Evolutionary conservation across 2,888 invertebrate genomes (phyloP).

Genomic region (Rotaria magnacalcarata): DNA sequence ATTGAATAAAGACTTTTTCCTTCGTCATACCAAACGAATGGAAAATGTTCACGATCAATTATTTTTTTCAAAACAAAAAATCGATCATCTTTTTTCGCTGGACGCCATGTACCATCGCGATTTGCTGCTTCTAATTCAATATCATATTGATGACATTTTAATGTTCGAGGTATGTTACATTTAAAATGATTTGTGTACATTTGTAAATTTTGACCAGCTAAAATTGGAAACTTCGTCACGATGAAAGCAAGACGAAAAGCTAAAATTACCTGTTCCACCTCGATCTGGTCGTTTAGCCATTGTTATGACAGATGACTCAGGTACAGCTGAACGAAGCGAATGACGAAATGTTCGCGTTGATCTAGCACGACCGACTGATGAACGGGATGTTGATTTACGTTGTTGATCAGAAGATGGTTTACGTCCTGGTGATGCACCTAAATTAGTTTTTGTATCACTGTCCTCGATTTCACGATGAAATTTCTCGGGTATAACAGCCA

Average conservation of each 20-base stretch:
- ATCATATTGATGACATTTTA: slow-evolving; percentile 22
- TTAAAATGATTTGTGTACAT: slow-evolving; percentile 34
- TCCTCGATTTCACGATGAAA: not conserved
- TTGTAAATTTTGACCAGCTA: slow-evolving; percentile 12
- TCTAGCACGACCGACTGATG: not conserved
- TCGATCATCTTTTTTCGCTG: slow-evolving; percentile 24
- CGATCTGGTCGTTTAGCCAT: not conserved
- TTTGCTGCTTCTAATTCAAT: slow-evolving; percentile 2
- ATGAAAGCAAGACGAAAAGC: no score
- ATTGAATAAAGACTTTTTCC: slow-evolving; percentile 33
- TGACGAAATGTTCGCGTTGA: not conserved
- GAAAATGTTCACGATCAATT: slow-evolving; percentile 32
- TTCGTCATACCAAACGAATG: slow-evolving; percentile 35
- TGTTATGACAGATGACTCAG: not conserved
- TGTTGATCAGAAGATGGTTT: not conserved
- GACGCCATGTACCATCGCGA: slow-evolving; percentile 32
- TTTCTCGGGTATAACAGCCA: not conserved
- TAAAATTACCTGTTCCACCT: not conserved
- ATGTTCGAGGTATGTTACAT: slow-evolving; percentile 26
- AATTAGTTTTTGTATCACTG: not conserved
- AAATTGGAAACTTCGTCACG: not conserved
- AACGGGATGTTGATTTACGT: slow-evolving; percentile 24
- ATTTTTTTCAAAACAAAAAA: slow-evolving; percentile 34
- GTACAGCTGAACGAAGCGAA: not conserved
- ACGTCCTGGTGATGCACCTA: not conserved